phyloP scores from a whole-genome alignment of 1,140 invertebrate genomes.

The Rhopalosiphum maidis region DNA sequence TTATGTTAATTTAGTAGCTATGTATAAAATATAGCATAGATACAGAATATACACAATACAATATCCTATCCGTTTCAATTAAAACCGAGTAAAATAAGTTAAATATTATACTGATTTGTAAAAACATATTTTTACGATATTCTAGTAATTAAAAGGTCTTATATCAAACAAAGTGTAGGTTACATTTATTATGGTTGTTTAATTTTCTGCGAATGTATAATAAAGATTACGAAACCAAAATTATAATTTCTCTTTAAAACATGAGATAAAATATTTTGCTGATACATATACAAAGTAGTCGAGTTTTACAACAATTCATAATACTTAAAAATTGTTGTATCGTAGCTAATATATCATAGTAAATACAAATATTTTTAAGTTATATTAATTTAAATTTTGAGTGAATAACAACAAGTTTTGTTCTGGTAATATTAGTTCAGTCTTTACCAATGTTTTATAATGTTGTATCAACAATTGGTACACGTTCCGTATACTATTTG shows the following conservation, averaged over 20 bases:
- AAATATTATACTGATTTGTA: not conserved
- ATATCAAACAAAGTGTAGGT: not conserved
- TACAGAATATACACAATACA: not conserved
- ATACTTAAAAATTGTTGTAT: not conserved
- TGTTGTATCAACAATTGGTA: not conserved
- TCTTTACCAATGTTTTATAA: not conserved
- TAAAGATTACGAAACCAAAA: not conserved
- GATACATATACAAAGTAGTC: not conserved
- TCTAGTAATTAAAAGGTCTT: not conserved
- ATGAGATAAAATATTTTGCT: not conserved
- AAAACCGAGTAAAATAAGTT: not conserved
- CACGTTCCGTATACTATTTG: no score
- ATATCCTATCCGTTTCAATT: not conserved
- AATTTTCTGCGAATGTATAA: not conserved
- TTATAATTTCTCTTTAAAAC: not conserved
- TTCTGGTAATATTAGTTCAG: not conserved
- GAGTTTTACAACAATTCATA: no score
- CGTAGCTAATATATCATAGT: not conserved
- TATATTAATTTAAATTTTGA: not conserved
- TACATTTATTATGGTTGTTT: not conserved
- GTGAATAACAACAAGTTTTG: not conserved
- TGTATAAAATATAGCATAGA: not conserved
- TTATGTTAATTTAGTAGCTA: not conserved
- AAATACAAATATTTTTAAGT: not conserved
- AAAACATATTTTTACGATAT: not conserved